These are phyloP conservation scores for Cyprinodon brontotheroides DNA, from an alignment of 2,113 vertebrate species.

Conservation along the genomic window DNA sequence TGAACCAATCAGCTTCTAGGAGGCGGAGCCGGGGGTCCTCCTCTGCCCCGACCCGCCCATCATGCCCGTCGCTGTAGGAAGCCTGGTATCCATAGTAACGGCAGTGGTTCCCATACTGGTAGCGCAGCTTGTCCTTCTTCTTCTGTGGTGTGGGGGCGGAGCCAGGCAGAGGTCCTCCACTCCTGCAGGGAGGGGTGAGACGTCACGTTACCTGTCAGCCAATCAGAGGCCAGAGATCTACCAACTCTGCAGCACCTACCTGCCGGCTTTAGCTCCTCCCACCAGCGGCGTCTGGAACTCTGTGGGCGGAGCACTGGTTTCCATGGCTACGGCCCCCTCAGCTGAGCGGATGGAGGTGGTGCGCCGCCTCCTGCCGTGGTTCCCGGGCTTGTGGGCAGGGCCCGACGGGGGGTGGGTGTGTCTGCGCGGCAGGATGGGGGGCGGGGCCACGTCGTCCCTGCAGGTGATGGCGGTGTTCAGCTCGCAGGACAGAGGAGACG, in stretches of 20 bases:
- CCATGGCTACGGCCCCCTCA: conserved; percentile 23
- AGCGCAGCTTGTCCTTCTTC: conserved; percentile 67
- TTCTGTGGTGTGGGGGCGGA: conserved; percentile 1
- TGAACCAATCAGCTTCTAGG: conserved; percentile 87
- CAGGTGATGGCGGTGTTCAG: conserved; percentile 91
- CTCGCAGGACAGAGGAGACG: conserved; percentile 84
- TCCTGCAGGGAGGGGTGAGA: conserved; percentile 28
- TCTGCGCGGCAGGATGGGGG: conserved; percentile 79
- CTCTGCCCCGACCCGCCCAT: conserved; percentile 71
- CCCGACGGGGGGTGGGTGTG: conserved; percentile 72
- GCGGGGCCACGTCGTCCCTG: conserved; percentile 85
- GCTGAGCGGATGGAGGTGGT: conserved; percentile 76
- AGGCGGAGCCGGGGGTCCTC: conserved; percentile 81
- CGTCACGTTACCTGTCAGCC: not conserved
- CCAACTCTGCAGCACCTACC: not conserved
- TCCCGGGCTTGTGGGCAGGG: conserved; percentile 23
- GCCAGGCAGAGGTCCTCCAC: conserved; percentile 10
- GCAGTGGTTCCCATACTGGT: conserved; percentile 86
- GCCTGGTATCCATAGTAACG: conserved; percentile 86
- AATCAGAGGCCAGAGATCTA: not conserved
- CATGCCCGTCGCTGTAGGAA: conserved; percentile 84
- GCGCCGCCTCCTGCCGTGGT: conserved; percentile 81
- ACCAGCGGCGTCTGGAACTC: conserved; percentile 73
- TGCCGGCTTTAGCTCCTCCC: conserved; percentile 46
- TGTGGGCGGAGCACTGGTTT: conserved; percentile 16